These are phyloP conservation scores for cattle (Bos taurus) DNA, from an alignment of 2,113 vertebrate species.

Conservation along the genomic window ARS-UCD2.0 NC_037328.1:135187501-135188000, in stretches of 20 bases:
- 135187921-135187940: neutral
- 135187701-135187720: neutral
- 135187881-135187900: neutral
- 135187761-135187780: neutral
- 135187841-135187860: neutral
- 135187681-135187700: neutral
- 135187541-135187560: neutral
- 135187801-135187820: neutral
- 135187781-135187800: constrained; percentile 10
- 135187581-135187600: neutral
- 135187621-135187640: neutral
- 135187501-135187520: neutral
- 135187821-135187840: neutral
- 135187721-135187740: neutral
- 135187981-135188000: neutral
- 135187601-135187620: neutral
- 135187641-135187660: neutral
- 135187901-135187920: constrained; percentile 13
- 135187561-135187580: neutral
- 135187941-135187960: neutral
- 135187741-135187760: neutral
- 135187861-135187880: neutral
- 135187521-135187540: neutral
- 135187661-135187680: neutral
- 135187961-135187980: constrained; percentile 29